Conservation (phyloP, 2,888 invertebrate species). For the Steinernema carpocapsae region DNA sequence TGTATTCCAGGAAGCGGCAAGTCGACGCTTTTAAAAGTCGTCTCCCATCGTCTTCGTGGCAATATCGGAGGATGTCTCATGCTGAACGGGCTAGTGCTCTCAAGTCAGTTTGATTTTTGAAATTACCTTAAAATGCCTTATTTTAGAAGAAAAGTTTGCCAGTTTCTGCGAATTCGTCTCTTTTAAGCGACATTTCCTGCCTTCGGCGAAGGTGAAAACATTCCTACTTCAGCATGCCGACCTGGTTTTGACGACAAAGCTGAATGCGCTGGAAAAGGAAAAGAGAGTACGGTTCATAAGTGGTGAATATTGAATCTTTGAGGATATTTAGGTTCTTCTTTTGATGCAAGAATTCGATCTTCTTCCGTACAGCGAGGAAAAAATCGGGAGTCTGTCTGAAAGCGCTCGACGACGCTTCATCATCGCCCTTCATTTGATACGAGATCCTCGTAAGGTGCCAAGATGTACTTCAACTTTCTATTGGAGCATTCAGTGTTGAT, state of each 20-base stretch:
- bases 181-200: constrained; percentile 46
- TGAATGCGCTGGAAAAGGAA: constrained; percentile 45
- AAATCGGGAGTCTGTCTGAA: constrained; percentile 82
- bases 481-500: constrained; percentile 52
- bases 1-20: constrained; percentile 87
- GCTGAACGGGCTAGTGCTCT: constrained; percentile 84
- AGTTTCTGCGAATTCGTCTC: constrained; percentile 53
- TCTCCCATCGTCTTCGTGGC: constrained; percentile 77
- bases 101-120: constrained; percentile 72
- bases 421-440: constrained; percentile 88
- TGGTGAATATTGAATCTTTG: background rate
- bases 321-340: constrained; percentile 73
- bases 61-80: constrained; percentile 86
- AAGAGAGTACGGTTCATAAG: constrained; percentile 41
- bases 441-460: constrained; percentile 82
- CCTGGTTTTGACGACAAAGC: constrained; percentile 45
- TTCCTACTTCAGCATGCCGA: constrained; percentile 53
- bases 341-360: constrained; percentile 90
- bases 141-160: constrained; percentile 55
- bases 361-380: constrained; percentile 81
- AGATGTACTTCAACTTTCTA: constrained; percentile 40
- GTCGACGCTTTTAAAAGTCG: constrained; percentile 88
- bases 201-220: constrained; percentile 47
- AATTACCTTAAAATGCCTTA: too few species aligned
- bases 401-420: constrained; percentile 88